Evolutionary conservation across 2,797 vertebrate genomes (phyloP).

Genomic region (Toxotes lorentzi): DNA sequence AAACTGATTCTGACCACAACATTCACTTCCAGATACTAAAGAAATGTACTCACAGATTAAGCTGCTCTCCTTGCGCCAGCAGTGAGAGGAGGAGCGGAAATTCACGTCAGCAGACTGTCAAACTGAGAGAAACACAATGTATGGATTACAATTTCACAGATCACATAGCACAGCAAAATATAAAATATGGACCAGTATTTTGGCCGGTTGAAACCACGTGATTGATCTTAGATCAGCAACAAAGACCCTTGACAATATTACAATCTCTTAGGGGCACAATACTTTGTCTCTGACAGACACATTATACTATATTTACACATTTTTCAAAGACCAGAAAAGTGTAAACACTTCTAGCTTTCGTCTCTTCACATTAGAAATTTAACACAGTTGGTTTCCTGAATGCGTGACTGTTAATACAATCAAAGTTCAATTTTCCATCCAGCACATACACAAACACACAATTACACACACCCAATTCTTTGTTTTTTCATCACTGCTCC

Average conservation of each 20-base stretch:
- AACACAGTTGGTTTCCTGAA: neutral
- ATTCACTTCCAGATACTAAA: neutral
- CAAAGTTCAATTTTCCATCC: slow-evolving; percentile 8
- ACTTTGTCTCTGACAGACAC: neutral
- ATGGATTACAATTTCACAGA: slow-evolving; percentile 32
- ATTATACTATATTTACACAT: neutral
- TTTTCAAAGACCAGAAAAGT: neutral
- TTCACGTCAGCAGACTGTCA: slow-evolving; percentile 49
- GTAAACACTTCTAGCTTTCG: neutral
- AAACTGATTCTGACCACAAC: slow-evolving; percentile 14
- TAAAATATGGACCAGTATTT: neutral
- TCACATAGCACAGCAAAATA: slow-evolving; percentile 26
- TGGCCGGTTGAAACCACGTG: neutral
- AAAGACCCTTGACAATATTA: neutral
- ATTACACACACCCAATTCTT: neutral
- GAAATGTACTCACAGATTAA: slow-evolving; percentile 49
- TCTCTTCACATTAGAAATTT: neutral
- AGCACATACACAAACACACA: neutral
- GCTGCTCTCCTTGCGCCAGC: neutral
- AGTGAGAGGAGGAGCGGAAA: slow-evolving; percentile 10
- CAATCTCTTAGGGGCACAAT: neutral
- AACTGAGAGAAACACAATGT: slow-evolving; percentile 42
- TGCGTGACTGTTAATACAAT: neutral
- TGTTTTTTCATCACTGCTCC: slow-evolving; percentile 10
- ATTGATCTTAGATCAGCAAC: slow-evolving; percentile 10